Base-by-base conservation (phyloP, 1,140 invertebrate genomes). In the Philaenus spumarius region DNA sequence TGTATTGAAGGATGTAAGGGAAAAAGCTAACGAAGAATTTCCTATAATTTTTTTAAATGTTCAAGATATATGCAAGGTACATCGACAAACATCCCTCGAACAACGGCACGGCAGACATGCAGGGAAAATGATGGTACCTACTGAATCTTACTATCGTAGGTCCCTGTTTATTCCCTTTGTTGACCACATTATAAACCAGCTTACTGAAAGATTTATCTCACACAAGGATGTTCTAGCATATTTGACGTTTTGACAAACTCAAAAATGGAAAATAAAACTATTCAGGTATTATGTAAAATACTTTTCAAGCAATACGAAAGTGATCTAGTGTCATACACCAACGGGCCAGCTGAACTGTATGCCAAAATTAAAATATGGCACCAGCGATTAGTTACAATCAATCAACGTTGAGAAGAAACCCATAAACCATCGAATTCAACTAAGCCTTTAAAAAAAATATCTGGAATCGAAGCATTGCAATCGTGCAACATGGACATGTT, bases 11-110 rank as follows among this genome's bases (percentile, higher is more conserved):
- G 23, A 9, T n/a, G 15, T 48, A 48, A 48, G 46, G 15, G 46
- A 48, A n/a, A 48, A 48, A 12, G 46, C 46, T 20, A 23, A 48
- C n/a, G 46, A 48, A 7, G 46, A 48, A 48, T 48, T 48, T 48
- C 26, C 46, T 6, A 22, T 4, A 20, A 48, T 48, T 7, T 48
- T 20, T 48, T 23, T 11, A 24, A 9, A 20, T 3, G 46, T 48
- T 48, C 19, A 20, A 6, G 23, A 20, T 23, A 22, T 48, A 6
- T 48, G 46, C 19, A 22, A 22, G 7, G 4, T 15, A 48, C 26
- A 12, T 9, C 7, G 4, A 24, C 26, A 3, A 5, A 7, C 7
- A 15, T 22, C 7, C 46, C 46, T 20, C 46, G 46, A 5, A 4
- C 15, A 22, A 6, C 46, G 3, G 4, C 4, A 22, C 7, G 23